Evolutionary conservation across 2,888 invertebrate species (phyloP).

Genomic region (Rhogogaster chlorosoma): DNA sequence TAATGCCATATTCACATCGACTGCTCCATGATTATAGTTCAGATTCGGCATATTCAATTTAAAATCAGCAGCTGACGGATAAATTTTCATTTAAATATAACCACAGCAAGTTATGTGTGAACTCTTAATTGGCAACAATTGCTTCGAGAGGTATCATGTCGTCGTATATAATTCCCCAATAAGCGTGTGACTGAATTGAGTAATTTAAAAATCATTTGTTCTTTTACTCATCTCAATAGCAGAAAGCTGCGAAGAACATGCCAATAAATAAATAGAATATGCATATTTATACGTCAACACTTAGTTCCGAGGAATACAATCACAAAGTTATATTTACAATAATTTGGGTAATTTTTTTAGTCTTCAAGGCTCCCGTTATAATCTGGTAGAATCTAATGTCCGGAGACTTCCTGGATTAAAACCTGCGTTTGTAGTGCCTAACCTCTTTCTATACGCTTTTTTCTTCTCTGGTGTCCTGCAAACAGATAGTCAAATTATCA

Average conservation of each 20-base stretch:
- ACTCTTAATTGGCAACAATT: not conserved
- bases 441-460: conserved; percentile 67
- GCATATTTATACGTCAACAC: not conserved
- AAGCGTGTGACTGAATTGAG: conserved; percentile 3
- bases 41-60: not conserved
- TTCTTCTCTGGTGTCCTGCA: conserved; percentile 71
- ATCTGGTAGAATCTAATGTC: conserved; percentile 73
- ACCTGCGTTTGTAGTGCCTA: conserved; percentile 71
- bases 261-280: not conserved
- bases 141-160: not conserved
- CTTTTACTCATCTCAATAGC: not conserved
- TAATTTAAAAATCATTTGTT: not conserved
- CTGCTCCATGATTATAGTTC: not conserved
- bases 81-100: not conserved
- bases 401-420: conserved; percentile 73
- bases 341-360: conserved; percentile 37
- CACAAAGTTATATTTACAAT: conserved; percentile 24
- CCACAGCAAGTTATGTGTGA: not conserved
- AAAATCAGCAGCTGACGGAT: too few species aligned
- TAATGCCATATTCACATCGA: not conserved
- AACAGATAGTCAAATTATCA: not conserved
- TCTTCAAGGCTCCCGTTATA: conserved; percentile 64
- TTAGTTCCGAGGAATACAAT: not conserved
- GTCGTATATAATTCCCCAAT: not conserved
- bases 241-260: not conserved